Percentiles rank a stretch among this genome's conserved stretches.
These are phyloP conservation scores for Vanacampus margaritifer DNA, from an alignment of 2,113 vertebrate genomes.

Conservation along the genomic window DNA sequence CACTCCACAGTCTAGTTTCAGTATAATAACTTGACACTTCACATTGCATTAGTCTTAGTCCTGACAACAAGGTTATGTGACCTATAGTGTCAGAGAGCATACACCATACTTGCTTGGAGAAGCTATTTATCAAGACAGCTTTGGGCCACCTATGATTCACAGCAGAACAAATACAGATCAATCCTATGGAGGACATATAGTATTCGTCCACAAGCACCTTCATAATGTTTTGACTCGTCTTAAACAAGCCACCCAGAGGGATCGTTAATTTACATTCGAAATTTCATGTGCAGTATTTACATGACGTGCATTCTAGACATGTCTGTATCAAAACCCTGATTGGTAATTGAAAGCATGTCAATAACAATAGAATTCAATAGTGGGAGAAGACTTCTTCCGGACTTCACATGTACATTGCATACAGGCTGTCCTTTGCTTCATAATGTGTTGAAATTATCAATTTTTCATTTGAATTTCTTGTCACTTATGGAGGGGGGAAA, in stretches of 20 bases:
- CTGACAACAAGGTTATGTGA: conserved; percentile 77
- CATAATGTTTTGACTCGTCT: conserved; percentile 22
- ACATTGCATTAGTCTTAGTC: conserved; percentile 77
- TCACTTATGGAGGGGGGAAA: too few relatives aligned
- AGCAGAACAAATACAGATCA: conserved; percentile 71
- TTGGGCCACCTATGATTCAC: conserved; percentile 74
- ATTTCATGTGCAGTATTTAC: neutral
- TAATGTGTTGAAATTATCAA: too few relatives aligned
- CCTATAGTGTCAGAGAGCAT: conserved; percentile 78
- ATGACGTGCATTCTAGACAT: neutral
- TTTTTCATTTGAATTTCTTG: too few relatives aligned
- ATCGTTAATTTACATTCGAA: neutral
- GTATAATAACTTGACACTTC: conserved; percentile 80
- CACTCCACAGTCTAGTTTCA: conserved; percentile 70
- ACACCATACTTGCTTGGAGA: conserved; percentile 72
- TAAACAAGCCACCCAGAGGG: neutral
- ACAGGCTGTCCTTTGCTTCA: too few relatives aligned
- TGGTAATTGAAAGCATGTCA: neutral
- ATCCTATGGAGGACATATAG: conserved; percentile 53
- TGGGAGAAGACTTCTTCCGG: too few relatives aligned
- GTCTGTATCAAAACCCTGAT: neutral
- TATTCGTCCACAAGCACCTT: conserved; percentile 48
- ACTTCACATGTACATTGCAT: too few relatives aligned
- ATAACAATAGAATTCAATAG: too few relatives aligned
- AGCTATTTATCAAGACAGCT: conserved; percentile 79